Conservation (phyloP, 2,113 vertebrate species). For the Isurus oxyrinchus region DNA sequence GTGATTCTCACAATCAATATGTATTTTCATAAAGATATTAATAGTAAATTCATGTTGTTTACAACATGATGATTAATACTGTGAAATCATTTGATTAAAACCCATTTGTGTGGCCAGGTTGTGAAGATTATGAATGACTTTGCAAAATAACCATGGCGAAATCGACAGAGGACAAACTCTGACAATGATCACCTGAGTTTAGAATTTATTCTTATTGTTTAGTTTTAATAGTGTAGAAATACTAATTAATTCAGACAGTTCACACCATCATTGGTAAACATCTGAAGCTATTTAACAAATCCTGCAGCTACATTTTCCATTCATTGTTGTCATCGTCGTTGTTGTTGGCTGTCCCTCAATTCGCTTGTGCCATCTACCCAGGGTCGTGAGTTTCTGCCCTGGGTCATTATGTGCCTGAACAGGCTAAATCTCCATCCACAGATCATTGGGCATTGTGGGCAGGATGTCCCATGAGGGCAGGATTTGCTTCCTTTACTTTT, state of each 20-base stretch:
- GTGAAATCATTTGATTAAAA: background rate
- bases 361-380: too few species aligned
- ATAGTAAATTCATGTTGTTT: background rate
- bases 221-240: background rate
- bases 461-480: too few species aligned
- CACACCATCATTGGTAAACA: background rate
- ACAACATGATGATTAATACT: background rate
- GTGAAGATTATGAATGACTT: background rate
- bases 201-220: background rate
- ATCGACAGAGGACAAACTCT: background rate
- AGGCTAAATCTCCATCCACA: too few species aligned
- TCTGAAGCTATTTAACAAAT: background rate
- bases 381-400: too few species aligned
- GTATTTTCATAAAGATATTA: background rate
- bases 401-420: too few species aligned
- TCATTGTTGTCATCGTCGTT: too few species aligned
- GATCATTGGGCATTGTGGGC: too few species aligned
- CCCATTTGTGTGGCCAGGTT: background rate
- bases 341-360: too few species aligned
- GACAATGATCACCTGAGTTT: background rate
- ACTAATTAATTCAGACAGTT: background rate
- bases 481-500: too few species aligned
- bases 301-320: background rate
- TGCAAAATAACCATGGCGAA: background rate
- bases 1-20: background rate